These are phyloP conservation scores for Octopus sinensis DNA, from an alignment of 1,140 invertebrate species.

Conservation along the genomic window DNA sequence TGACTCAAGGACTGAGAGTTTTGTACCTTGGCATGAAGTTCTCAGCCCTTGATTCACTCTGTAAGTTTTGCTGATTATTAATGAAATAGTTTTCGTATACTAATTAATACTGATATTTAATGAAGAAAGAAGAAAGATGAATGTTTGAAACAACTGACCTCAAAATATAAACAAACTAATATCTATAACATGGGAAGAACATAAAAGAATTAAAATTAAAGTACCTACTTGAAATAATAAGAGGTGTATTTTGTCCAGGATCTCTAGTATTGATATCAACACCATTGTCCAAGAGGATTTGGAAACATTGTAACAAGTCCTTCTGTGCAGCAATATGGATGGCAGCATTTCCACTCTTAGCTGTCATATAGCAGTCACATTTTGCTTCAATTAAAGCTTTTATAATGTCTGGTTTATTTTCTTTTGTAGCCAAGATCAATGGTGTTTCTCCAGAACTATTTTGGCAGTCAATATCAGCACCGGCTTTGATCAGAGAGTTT, in stretches of 20 bases:
- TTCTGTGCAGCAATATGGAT: slow-evolving; percentile 43
- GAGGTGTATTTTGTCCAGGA: slow-evolving; percentile 41
- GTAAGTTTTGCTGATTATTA: too few species aligned
- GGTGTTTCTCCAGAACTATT: slow-evolving; percentile 30
- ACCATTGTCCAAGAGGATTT: slow-evolving; percentile 32
- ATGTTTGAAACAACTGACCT: too few species aligned
- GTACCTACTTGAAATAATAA: slow-evolving; percentile 39
- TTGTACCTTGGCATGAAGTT: too few species aligned
- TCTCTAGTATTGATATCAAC: slow-evolving; percentile 37
- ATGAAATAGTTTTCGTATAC: too few species aligned
- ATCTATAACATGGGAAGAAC: too few species aligned
- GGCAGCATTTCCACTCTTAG: slow-evolving; percentile 30
- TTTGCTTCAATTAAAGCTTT: slow-evolving; percentile 29
- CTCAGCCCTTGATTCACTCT: too few species aligned
- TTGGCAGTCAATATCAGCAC: slow-evolving; percentile 14
- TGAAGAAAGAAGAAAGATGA: too few species aligned
- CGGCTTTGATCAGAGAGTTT: slow-evolving; percentile 11
- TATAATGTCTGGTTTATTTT: slow-evolving; percentile 25
- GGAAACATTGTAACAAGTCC: slow-evolving; percentile 37
- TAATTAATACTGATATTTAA: too few species aligned
- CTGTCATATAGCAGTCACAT: slow-evolving; percentile 27
- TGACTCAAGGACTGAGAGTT: too few species aligned
- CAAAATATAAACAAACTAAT: too few species aligned
- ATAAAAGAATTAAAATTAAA: neutral
- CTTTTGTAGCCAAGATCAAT: slow-evolving; percentile 32